Evolutionary conservation across 2,797 vertebrate genomes (phyloP).

Genomic region (Loriculus beryllinus): DNA sequence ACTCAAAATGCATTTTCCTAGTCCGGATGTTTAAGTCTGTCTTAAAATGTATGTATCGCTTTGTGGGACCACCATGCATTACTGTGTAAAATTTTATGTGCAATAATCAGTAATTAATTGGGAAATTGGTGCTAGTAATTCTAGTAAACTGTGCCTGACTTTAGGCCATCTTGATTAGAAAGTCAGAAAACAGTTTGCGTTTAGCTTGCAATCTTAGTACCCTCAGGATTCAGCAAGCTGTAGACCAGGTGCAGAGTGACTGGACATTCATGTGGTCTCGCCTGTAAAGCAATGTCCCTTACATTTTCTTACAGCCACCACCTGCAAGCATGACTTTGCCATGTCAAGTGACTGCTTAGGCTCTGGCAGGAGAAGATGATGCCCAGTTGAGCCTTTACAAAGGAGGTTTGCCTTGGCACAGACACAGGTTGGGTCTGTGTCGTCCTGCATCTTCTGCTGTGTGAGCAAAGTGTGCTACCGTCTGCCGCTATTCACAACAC

Average conservation of each 20-base stretch:
- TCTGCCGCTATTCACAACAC: accelerated
- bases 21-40: background rate
- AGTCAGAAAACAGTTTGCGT: background rate
- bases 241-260: background rate
- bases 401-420: background rate
- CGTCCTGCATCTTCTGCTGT: background rate
- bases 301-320: background rate
- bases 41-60: background rate
- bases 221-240: background rate
- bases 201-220: background rate
- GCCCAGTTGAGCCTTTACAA: background rate
- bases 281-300: accelerated
- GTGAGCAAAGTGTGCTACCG: background rate
- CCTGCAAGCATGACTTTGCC: background rate
- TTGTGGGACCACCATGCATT: background rate
- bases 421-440: background rate
- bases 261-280: accelerated
- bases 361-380: background rate
- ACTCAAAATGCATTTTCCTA: conserved; percentile 31
- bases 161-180: background rate
- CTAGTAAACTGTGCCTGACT: background rate
- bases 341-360: background rate
- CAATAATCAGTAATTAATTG: background rate
- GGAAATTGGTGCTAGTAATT: background rate
- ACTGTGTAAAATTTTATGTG: background rate